phyloP scores from a whole-genome alignment of 2,113 vertebrate species.

The Nerophis ophidion region DNA sequence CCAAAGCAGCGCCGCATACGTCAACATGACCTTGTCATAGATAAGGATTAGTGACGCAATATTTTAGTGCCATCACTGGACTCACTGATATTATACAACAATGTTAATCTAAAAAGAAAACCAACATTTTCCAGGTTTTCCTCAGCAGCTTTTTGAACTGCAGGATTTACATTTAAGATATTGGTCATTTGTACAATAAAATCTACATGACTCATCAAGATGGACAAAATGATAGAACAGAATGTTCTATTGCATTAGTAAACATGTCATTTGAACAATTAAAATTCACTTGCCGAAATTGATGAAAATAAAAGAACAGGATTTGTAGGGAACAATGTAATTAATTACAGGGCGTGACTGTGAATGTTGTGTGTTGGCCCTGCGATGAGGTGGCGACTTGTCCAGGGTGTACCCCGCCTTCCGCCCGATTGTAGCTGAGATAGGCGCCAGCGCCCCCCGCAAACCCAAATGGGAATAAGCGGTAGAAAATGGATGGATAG shows the following conservation, averaged over 20 bases:
- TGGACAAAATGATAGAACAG: background rate
- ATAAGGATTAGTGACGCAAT: constrained; percentile 15
- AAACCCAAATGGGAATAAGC: too few relatives aligned
- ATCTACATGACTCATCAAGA: background rate
- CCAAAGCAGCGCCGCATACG: background rate
- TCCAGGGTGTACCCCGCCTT: too few relatives aligned
- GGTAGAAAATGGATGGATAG: too few relatives aligned
- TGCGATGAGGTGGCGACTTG: too few relatives aligned
- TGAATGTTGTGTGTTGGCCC: too few relatives aligned
- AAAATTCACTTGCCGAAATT: background rate
- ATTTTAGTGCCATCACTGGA: background rate
- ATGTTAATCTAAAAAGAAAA: background rate
- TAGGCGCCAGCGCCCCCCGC: too few relatives aligned
- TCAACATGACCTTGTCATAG: constrained; percentile 31
- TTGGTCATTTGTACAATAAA: background rate
- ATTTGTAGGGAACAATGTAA: too few relatives aligned
- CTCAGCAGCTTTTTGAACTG: too few relatives aligned
- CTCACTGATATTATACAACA: background rate
- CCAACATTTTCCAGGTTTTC: background rate
- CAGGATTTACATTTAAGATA: background rate
- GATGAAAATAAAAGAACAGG: too few relatives aligned
- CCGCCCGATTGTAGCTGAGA: too few relatives aligned
- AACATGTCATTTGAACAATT: background rate
- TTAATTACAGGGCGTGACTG: too few relatives aligned
- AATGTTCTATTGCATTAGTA: background rate